Conservation (phyloP, 1,140 invertebrate genomes). For the Meloidogyne floridensis region DNA sequence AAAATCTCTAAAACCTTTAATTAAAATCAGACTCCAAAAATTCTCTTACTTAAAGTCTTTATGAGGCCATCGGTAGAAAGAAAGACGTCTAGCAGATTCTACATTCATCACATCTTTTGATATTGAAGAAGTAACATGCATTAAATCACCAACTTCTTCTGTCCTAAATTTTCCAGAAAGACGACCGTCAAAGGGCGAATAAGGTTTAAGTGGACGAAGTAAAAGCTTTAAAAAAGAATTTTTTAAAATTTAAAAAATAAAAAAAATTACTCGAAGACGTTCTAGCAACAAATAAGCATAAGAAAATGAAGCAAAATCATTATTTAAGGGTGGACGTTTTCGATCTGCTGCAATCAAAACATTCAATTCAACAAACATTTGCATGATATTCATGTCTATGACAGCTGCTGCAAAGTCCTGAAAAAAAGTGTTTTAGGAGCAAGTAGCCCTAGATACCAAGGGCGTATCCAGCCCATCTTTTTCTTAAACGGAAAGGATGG, state of each 20-base stretch:
- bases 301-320: slow-evolving; percentile 20
- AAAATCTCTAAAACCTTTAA: too few relatives aligned
- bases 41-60: slow-evolving; percentile 17
- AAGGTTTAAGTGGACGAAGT: slow-evolving; percentile 27
- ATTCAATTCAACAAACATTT: slow-evolving; percentile 12
- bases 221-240: slow-evolving; percentile 9
- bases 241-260: not conserved
- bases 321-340: not conserved
- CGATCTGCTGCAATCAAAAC: slow-evolving; percentile 1
- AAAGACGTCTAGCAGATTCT: slow-evolving; percentile 24
- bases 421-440: not conserved
- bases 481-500: too few relatives aligned
- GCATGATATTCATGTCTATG: slow-evolving; percentile 3
- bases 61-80: slow-evolving; percentile 32
- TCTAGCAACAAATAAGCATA: slow-evolving; percentile 24
- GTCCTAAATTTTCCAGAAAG: not conserved
- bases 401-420: not conserved
- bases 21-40: not conserved
- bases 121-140: not conserved
- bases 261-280: slow-evolving; percentile 20
- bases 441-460: too few relatives aligned
- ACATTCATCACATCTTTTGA: slow-evolving; percentile 19
- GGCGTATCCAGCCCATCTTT: accelerated
- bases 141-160: not conserved
- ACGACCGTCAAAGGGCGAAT: not conserved